Evolutionary conservation across 2,888 invertebrate species (phyloP).

Genomic region (Pandemis cinnamomeana): DNA sequence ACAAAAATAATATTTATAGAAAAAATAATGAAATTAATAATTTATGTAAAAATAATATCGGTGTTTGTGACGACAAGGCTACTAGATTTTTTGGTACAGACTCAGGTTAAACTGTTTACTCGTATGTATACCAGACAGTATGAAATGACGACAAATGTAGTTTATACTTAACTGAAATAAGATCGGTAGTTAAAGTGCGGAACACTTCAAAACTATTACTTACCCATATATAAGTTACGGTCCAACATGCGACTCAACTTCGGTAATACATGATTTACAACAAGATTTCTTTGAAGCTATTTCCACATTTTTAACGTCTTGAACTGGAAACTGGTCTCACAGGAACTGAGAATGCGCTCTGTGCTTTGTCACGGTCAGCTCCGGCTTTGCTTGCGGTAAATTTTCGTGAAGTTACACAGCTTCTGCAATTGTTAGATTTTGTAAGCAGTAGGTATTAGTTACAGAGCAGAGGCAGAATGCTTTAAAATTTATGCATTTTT

Average conservation of each 20-base stretch:
- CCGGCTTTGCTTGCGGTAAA: constrained; percentile 25
- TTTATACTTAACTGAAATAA: neutral
- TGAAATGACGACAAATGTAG: neutral
- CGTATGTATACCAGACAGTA: neutral
- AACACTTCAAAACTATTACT: neutral
- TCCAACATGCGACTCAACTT: neutral
- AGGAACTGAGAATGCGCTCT: neutral
- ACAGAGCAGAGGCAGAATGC: neutral
- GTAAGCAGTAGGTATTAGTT: neutral
- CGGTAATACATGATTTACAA: constrained; percentile 15
- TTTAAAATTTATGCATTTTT: neutral
- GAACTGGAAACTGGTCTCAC: constrained; percentile 5
- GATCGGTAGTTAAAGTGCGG: neutral
- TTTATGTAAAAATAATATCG: too few species aligned
- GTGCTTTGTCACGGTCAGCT: constrained; percentile 27
- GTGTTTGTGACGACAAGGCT: too few species aligned
- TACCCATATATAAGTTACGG: neutral
- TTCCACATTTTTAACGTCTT: constrained; percentile 6
- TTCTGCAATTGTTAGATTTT: constrained; percentile 22
- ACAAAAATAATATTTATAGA: too few species aligned
- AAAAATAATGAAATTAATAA: too few species aligned
- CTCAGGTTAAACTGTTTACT: too few species aligned
- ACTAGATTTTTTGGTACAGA: too few species aligned
- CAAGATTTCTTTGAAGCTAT: constrained; percentile 14
- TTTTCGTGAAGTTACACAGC: constrained; percentile 13